Evolutionary conservation across 2,888 invertebrate species (phyloP).

Genomic region (Neoascia interrupta): DNA sequence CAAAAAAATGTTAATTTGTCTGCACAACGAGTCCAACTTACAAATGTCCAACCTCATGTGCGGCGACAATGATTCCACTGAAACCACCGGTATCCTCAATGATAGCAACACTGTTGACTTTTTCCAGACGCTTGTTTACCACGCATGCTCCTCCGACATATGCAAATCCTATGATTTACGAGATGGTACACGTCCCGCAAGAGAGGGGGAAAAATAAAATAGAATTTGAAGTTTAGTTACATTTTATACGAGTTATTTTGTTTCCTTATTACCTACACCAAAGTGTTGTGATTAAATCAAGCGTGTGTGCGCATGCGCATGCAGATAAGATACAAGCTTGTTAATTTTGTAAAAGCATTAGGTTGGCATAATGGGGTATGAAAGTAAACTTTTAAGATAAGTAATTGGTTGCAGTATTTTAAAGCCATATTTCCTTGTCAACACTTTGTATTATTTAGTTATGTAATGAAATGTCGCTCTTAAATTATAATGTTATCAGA

Average conservation of each 20-base stretch:
- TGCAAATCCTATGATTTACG: constrained; percentile 87
- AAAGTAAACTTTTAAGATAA: no score
- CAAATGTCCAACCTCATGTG: constrained; percentile 98
- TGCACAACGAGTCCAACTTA: constrained; percentile 83
- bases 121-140: constrained; percentile 95
- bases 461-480: no score
- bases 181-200: constrained; percentile 11
- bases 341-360: no score
- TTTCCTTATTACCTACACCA: constrained; percentile 16
- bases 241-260: constrained; percentile 31
- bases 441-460: no score
- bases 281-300: no score
- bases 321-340: constrained; percentile 4
- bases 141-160: constrained; percentile 98
- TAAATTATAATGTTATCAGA: no score
- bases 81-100: constrained; percentile 98
- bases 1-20: constrained; percentile 32
- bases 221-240: constrained; percentile 2
- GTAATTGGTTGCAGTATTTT: no score
- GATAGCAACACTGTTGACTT: constrained; percentile 97
- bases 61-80: constrained; percentile 97
- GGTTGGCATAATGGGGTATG: no score
- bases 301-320: constrained; percentile 17
- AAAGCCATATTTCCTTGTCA: no score
- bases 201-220: constrained; percentile 17